phyloP scores from a whole-genome alignment of 1,140 invertebrate genomes.

The Rhopalosiphum maidis region DNA sequence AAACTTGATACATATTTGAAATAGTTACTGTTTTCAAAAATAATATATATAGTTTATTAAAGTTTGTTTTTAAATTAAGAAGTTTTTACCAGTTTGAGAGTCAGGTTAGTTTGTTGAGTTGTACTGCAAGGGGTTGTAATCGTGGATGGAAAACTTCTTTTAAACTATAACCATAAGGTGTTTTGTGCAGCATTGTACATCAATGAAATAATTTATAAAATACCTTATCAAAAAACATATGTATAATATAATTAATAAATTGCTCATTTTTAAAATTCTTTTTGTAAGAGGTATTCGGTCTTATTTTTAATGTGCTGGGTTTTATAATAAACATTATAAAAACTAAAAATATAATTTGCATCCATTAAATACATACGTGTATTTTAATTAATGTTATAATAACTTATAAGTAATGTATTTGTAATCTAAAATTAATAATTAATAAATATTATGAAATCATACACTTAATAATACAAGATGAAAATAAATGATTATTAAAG shows the following conservation, averaged over 20 bases:
- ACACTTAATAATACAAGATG: background rate
- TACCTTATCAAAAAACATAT: background rate
- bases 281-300: background rate
- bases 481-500: background rate
- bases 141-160: background rate
- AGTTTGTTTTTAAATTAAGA: background rate
- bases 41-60: background rate
- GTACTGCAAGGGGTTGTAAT: background rate
- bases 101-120: background rate
- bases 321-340: background rate
- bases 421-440: background rate
- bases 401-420: background rate
- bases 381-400: background rate
- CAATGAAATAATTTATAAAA: background rate
- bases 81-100: background rate
- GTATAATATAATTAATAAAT: background rate
- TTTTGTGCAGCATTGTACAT: background rate
- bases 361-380: background rate
- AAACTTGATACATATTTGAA: background rate
- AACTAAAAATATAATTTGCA: background rate
- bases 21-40: background rate
- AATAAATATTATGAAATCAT: background rate
- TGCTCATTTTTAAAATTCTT: background rate
- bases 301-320: background rate
- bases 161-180: background rate